phyloP scores from a whole-genome alignment of 1,140 invertebrate genomes.

The Gonatopus flavifemur region DNA sequence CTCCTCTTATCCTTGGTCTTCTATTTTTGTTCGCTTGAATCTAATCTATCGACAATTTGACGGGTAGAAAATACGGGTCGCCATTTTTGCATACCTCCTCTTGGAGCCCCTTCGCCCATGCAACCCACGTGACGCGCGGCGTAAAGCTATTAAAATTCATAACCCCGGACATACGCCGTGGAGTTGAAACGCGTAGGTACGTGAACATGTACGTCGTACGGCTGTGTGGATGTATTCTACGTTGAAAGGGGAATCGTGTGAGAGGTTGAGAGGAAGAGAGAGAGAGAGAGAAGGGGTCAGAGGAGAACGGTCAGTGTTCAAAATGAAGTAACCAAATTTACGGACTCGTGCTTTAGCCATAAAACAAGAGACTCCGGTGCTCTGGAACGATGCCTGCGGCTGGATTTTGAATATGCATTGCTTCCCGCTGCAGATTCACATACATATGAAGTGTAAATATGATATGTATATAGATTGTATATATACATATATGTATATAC shows the following conservation, averaged over 20 bases:
- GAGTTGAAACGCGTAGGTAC: slow-evolving; percentile 51
- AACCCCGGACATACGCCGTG: slow-evolving; percentile 56
- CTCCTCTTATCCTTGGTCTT: slow-evolving; percentile 7
- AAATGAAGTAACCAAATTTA: slow-evolving; percentile 57
- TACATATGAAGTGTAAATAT: too few species aligned
- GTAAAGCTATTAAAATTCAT: slow-evolving; percentile 61
- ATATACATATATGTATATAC: too few species aligned
- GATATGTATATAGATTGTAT: too few species aligned
- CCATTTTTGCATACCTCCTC: slow-evolving; percentile 45
- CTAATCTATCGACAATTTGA: slow-evolving; percentile 59
- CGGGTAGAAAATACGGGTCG: slow-evolving; percentile 53
- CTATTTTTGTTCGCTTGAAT: slow-evolving; percentile 49
- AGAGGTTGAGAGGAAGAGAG: slow-evolving; percentile 5
- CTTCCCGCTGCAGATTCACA: slow-evolving; percentile 40
- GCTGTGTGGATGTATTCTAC: too few species aligned
- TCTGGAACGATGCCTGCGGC: slow-evolving; percentile 48
- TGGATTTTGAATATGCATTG: slow-evolving; percentile 59
- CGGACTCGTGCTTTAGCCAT: slow-evolving; percentile 45
- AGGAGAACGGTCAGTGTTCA: slow-evolving; percentile 34
- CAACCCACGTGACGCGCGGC: slow-evolving; percentile 41
- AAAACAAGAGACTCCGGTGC: slow-evolving; percentile 46
- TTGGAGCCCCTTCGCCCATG: slow-evolving; percentile 10
- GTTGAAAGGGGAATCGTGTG: slow-evolving; percentile 10
- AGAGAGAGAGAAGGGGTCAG: slow-evolving; percentile 4
- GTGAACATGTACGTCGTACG: slow-evolving; percentile 20